Conservation (phyloP, 2,113 vertebrate genomes). For the Poeciliopsis turrubarensis region DNA sequence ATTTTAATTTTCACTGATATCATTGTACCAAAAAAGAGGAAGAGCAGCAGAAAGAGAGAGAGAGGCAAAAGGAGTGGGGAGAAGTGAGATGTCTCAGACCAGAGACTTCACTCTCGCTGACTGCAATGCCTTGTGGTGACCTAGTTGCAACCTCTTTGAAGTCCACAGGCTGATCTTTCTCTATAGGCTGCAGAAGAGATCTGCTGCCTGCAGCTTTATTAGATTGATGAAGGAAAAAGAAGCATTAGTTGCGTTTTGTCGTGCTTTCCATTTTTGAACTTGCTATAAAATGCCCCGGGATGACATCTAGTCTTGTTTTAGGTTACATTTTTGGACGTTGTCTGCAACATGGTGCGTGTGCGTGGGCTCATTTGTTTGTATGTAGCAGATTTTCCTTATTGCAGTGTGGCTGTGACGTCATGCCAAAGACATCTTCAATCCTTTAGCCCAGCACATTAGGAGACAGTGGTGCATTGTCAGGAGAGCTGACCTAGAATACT, state of each 20-base stretch:
- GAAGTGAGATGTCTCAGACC: constrained; percentile 76
- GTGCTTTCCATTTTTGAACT: constrained; percentile 10
- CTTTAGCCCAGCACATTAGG: constrained; percentile 73
- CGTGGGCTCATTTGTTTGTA: background rate
- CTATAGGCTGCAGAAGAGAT: constrained; percentile 66
- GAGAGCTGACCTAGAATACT: constrained; percentile 84
- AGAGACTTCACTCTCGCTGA: constrained; percentile 72
- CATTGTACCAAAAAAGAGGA: constrained; percentile 51
- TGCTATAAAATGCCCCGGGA: background rate
- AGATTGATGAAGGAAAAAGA: constrained; percentile 45
- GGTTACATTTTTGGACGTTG: constrained; percentile 10
- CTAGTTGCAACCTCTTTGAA: constrained; percentile 86
- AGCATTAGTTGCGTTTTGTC: constrained; percentile 35
- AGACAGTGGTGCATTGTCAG: constrained; percentile 79
- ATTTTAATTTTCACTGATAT: constrained; percentile 74
- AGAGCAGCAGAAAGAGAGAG: constrained; percentile 24
- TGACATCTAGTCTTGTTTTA: background rate
- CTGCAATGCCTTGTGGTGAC: constrained; percentile 80
- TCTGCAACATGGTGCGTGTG: background rate
- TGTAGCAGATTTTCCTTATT: constrained; percentile 62
- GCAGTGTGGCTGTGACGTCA: constrained; percentile 62
- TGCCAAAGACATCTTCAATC: constrained; percentile 75
- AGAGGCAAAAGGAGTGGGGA: constrained; percentile 15
- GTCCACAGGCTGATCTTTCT: constrained; percentile 81
- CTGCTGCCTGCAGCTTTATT: constrained; percentile 73